phyloP scores from a whole-genome alignment of 2,888 invertebrate genomes.

The Cancer borealis region DNA sequence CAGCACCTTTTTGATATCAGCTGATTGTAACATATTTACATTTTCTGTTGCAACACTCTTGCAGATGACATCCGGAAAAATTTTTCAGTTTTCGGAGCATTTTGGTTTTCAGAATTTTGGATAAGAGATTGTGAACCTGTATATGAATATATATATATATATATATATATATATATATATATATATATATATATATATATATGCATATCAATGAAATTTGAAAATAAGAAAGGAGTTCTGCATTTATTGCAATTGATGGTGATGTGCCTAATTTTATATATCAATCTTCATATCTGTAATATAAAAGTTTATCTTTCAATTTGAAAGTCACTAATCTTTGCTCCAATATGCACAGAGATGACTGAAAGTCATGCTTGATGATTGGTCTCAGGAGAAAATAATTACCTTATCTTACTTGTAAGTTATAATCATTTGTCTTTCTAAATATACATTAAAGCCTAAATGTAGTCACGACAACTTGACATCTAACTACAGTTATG shows the following conservation, averaged over 20 bases:
- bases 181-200: too few species aligned
- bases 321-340: neutral
- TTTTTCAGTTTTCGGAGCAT: too few species aligned
- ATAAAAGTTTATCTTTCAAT: neutral
- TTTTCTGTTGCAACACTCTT: too few species aligned
- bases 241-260: neutral
- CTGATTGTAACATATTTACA: too few species aligned
- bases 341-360: neutral
- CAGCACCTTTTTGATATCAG: too few species aligned
- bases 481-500: slow-evolving; percentile 56
- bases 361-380: slow-evolving; percentile 47
- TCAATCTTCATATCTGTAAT: neutral
- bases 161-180: too few species aligned
- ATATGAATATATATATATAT: too few species aligned
- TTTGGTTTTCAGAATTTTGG: too few species aligned
- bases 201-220: neutral
- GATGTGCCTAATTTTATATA: neutral
- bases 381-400: slow-evolving; percentile 50
- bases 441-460: slow-evolving; percentile 71
- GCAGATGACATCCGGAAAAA: too few species aligned
- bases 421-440: slow-evolving; percentile 46
- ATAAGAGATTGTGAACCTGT: too few species aligned
- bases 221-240: neutral
- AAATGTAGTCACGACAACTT: slow-evolving; percentile 58
- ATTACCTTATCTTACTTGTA: slow-evolving; percentile 49